Evolutionary conservation across 2,888 invertebrate genomes (phyloP), one percentile per base, ranked within the genome.

Genomic region (Sminthurinus aureus): DNA sequence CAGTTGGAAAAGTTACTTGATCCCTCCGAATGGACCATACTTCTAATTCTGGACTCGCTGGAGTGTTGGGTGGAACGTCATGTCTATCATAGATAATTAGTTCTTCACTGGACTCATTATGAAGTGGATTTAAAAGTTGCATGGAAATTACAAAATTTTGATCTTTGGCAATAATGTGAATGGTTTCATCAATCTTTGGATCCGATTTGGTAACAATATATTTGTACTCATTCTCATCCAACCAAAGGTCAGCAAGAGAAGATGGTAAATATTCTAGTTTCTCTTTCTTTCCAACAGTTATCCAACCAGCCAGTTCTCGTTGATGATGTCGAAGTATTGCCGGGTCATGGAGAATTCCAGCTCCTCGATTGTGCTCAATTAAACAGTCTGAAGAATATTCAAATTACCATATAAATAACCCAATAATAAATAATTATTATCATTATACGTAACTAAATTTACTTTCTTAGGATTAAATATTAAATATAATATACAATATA

Each of bases 261-360:
- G 93, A 92, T 0, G 96, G 96, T 83, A 97, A 91, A 85, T 93
- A 91, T 79, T 95, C 93, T 0, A 96, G 95, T 85, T 93, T 93
- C 89, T 95, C 96, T 88, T 94, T 93, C 58, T 94, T 93, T 51
- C 91, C 91, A 89, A 94, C 93, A 87, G 93, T 93, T 89, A 97
- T 96, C 98, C 98, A 98, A 9, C 97, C 97, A 0, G 97, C 95
- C 79, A 98, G 92, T 91, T 98, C 98, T 89, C 96, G 92, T 90
- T 98, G 98, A 89, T 96, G 95, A 1, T 94, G 90, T 0, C 94
- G 94, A 0, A 95, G 94, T 85, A 98, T 92, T 69, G 95, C 95
- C 0, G 98, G 97, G 91, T 99, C 95, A 89, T 98, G 99, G 81
- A 95, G 94, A 86, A 99, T 94, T 0, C 99, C 99, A 67, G 97